These are phyloP conservation scores for Linepithema humile DNA, from an alignment of 1,140 invertebrate species.

Conservation along the genomic window DNA sequence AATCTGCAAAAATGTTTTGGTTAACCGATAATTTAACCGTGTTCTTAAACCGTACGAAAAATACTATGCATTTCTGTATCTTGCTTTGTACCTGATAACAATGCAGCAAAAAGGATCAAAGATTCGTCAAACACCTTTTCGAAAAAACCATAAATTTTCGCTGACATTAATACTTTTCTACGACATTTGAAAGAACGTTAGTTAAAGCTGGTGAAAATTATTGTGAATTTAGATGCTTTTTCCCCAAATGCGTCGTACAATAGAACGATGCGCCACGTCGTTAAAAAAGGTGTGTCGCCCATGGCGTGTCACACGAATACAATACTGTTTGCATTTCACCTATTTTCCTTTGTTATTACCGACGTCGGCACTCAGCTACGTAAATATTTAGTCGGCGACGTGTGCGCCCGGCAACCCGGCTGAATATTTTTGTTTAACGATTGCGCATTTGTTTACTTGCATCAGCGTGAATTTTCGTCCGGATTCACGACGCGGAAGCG, in stretches of 20 bases:
- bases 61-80: no score
- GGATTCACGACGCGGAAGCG: conserved; percentile 40
- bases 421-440: conserved; percentile 62
- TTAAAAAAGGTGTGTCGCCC: conserved; percentile 46
- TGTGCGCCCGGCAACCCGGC: conserved; percentile 19
- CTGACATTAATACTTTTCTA: not conserved
- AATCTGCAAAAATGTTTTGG: no score
- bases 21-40: no score
- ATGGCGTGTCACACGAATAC: conserved; percentile 42
- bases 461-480: conserved; percentile 51
- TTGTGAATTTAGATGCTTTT: conserved; percentile 26
- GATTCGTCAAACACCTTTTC: no score
- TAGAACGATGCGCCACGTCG: not conserved
- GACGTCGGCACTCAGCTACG: conserved; percentile 63
- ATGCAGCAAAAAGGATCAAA: no score
- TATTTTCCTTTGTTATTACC: conserved; percentile 73
- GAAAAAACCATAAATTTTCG: not conserved
- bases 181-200: conserved; percentile 15
- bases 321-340: conserved; percentile 45
- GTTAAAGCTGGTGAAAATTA: conserved; percentile 7
- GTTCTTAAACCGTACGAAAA: no score
- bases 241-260: not conserved
- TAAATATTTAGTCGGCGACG: conserved; percentile 66
- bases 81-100: no score
- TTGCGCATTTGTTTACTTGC: conserved; percentile 66